These are phyloP conservation scores for Drosophila meridionalis DNA, from an alignment of 2,888 invertebrate species.

Conservation along the genomic window DNA sequence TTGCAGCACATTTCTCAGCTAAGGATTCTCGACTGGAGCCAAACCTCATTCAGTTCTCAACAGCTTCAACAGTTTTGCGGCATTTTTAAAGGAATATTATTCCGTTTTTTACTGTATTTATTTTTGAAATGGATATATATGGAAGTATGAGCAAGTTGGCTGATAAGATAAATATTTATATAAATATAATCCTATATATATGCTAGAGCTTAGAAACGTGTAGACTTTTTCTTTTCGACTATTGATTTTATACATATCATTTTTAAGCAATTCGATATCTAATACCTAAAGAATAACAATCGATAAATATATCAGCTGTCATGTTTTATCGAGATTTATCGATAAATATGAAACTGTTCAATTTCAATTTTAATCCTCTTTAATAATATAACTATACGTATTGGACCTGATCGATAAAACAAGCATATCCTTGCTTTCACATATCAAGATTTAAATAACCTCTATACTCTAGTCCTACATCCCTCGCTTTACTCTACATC, in stretches of 20 bases:
- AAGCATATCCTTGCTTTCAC: neutral
- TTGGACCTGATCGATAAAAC: neutral
- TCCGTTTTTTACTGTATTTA: neutral
- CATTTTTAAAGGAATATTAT: neutral
- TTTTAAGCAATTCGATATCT: too few species aligned
- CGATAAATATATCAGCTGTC: too few species aligned
- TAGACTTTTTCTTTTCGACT: too few species aligned
- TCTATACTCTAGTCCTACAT: too few species aligned
- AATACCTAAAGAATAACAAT: too few species aligned
- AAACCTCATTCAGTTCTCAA: constrained; percentile 8
- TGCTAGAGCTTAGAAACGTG: neutral
- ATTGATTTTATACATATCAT: too few species aligned
- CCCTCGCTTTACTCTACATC: too few species aligned
- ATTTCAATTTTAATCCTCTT: too few species aligned
- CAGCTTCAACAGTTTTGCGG: constrained; percentile 9
- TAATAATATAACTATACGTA: too few species aligned
- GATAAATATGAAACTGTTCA: too few species aligned
- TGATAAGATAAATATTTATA: neutral
- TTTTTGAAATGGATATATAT: neutral
- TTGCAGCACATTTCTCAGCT: constrained; percentile 27
- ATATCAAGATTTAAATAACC: neutral
- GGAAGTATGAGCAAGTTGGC: neutral
- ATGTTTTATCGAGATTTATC: too few species aligned
- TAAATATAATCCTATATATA: neutral
- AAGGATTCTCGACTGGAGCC: constrained; percentile 7